Conservation (phyloP, 2,113 vertebrate species). For the Oryctolagus cuniculus region mOryCun1.1 NC_091432.1:164822001-164822500, state of each 20-base stretch:
- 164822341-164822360: conserved; percentile 82
- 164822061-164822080: conserved; percentile 60
- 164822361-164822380: conserved; percentile 71
- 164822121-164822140: neutral
- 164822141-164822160: neutral
- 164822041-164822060: conserved; percentile 68
- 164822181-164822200: neutral
- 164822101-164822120: conserved; percentile 16
- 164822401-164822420: conserved; percentile 42
- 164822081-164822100: conserved; percentile 52
- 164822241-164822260: conserved; percentile 81
- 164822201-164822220: neutral
- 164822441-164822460: conserved; percentile 36
- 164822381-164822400: conserved; percentile 53
- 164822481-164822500: neutral
- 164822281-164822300: conserved; percentile 33
- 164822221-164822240: neutral
- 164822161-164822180: neutral
- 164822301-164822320: conserved; percentile 71
- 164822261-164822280: conserved; percentile 75
- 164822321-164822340: conserved; percentile 57
- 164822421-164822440: conserved; percentile 23
- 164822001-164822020: conserved; percentile 61
- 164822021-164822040: conserved; percentile 58
- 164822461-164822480: neutral